These are phyloP conservation scores for Hydriomena furcata DNA, from an alignment of 2,888 invertebrate genomes.

Conservation along the genomic window DNA sequence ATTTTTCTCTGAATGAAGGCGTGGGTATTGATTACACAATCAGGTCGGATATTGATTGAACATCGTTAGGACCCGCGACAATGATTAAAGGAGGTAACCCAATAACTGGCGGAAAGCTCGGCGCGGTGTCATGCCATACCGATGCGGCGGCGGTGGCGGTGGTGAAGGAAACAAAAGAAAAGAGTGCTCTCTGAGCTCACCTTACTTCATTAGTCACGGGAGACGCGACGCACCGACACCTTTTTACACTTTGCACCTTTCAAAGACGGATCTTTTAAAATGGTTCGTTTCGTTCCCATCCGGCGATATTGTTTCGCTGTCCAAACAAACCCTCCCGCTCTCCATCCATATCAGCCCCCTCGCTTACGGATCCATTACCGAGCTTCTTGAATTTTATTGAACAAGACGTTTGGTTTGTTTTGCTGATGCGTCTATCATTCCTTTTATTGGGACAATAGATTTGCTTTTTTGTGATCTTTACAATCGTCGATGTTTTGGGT, in stretches of 20 bases:
- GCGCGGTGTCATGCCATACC: conserved; percentile 41
- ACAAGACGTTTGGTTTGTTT: conserved; percentile 38
- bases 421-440: conserved; percentile 42
- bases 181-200: conserved; percentile 55
- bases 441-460: conserved; percentile 47
- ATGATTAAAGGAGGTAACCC: conserved; percentile 78
- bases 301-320: conserved; percentile 65
- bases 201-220: conserved; percentile 72
- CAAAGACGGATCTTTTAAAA: conserved; percentile 50
- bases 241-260: conserved; percentile 45
- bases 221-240: conserved; percentile 41
- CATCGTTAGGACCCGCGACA: conserved; percentile 53
- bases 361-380: conserved; percentile 54
- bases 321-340: conserved; percentile 53
- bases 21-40: conserved; percentile 75
- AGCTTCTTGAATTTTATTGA: conserved; percentile 41
- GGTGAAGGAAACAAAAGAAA: conserved; percentile 67
- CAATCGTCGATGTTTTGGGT: too few species aligned
- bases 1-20: conserved; percentile 59
- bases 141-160: conserved; percentile 7
- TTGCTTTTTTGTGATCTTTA: conserved; percentile 42
- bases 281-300: conserved; percentile 60
- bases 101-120: conserved; percentile 62
- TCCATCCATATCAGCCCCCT: conserved; percentile 32
- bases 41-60: conserved; percentile 55